Conservation (phyloP, 2,113 vertebrate species). For the Baryphthengus martii region DNA sequence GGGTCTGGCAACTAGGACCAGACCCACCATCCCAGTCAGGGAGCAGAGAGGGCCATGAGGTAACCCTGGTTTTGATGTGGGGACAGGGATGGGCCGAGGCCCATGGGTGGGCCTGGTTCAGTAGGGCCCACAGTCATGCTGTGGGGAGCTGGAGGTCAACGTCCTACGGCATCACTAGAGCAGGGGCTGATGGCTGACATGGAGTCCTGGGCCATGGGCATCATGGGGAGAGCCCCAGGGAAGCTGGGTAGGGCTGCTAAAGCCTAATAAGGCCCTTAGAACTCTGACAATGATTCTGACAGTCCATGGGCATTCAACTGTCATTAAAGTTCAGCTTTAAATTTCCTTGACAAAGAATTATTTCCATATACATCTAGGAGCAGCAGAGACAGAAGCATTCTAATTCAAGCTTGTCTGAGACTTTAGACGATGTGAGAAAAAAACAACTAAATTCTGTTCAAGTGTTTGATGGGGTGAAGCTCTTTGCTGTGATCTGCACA, state of each 20-base stretch:
- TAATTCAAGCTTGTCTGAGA: not conserved
- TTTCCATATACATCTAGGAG: not conserved
- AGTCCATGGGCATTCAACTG: not conserved
- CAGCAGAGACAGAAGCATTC: not conserved
- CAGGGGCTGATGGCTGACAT: not conserved
- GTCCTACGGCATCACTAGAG: not conserved
- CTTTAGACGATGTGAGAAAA: not conserved
- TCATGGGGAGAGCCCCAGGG: not conserved
- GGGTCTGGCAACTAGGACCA: not conserved
- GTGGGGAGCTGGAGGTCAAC: not conserved
- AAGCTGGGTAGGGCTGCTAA: rapidly evolving
- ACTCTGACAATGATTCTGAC: not conserved
- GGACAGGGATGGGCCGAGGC: not conserved
- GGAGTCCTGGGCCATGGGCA: not conserved
- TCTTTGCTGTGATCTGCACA: not conserved
- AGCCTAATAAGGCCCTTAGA: not conserved
- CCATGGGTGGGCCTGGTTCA: not conserved
- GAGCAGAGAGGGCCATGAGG: not conserved
- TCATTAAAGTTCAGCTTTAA: not conserved
- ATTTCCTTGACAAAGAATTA: not conserved
- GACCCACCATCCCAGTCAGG: not conserved
- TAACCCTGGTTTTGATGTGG: rapidly evolving
- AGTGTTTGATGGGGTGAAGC: not conserved
- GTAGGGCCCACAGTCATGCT: not conserved
- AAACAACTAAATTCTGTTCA: not conserved